Percentiles rank a stretch among this genome's conserved stretches.
These are phyloP conservation scores for Columbina picui DNA, from an alignment of 2,113 vertebrate species.

Conservation along the genomic window DNA sequence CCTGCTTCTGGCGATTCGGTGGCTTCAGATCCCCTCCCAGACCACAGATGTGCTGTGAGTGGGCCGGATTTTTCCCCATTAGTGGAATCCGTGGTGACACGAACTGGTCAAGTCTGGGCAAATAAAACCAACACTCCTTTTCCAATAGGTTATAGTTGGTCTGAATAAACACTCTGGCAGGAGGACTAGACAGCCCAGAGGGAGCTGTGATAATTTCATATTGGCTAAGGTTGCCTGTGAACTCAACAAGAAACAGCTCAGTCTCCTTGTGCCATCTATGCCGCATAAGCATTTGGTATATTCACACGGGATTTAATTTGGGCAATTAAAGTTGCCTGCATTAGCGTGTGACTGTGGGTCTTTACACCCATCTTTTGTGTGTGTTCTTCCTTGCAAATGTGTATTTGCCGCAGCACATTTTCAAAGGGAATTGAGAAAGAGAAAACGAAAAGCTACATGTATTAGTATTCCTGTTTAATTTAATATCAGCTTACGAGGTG, in stretches of 20 bases:
- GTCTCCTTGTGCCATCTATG: neutral
- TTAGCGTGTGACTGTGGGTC: neutral
- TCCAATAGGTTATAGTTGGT: neutral
- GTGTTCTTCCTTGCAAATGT: neutral
- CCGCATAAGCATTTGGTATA: accelerated
- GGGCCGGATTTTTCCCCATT: neutral
- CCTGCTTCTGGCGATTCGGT: accelerated
- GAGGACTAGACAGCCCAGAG: neutral
- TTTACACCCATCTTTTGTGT: neutral
- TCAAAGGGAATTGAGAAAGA: constrained; percentile 1
- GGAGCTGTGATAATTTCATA: neutral
- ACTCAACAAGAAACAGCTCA: accelerated
- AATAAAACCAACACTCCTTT: neutral
- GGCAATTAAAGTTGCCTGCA: neutral
- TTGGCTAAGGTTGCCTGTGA: neutral
- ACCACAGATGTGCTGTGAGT: neutral
- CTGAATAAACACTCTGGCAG: neutral
- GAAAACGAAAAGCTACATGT: neutral
- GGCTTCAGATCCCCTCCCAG: neutral
- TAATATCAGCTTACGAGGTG: constrained; percentile 50
- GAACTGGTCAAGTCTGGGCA: neutral
- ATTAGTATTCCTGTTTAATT: constrained; percentile 50
- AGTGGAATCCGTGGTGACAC: neutral
- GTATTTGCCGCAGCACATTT: neutral
- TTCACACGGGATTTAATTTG: neutral